Evolutionary conservation across 2,797 vertebrate species (phyloP).

Genomic region (Eutrigla gurnardus): DNA sequence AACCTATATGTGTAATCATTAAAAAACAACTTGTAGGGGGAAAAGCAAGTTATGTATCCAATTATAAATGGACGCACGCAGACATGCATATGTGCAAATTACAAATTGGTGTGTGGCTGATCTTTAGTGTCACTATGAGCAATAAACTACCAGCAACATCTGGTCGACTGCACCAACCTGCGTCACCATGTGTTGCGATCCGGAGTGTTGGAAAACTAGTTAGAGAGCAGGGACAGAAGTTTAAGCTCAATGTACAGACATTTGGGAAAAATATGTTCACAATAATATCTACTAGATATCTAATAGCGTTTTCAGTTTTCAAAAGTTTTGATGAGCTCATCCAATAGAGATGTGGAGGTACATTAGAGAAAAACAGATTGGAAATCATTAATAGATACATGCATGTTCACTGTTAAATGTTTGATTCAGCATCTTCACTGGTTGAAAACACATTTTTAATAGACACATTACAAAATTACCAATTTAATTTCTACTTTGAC

Average conservation of each 20-base stretch:
- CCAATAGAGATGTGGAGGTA: background rate
- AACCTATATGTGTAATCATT: background rate
- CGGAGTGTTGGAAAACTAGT: background rate
- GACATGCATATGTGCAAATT: background rate
- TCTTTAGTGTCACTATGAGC: background rate
- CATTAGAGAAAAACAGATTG: background rate
- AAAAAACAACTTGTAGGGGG: background rate
- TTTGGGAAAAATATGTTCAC: background rate
- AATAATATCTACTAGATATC: background rate
- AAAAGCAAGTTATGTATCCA: no score
- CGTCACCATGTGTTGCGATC: background rate
- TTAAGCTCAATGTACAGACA: background rate
- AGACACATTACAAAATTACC: background rate
- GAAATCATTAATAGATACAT: background rate
- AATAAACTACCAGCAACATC: background rate
- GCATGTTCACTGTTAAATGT: background rate
- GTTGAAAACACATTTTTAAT: background rate
- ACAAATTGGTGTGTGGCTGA: background rate
- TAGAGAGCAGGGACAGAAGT: no score
- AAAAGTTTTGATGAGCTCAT: background rate
- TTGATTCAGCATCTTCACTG: background rate
- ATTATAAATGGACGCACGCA: background rate
- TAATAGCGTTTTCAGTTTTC: background rate
- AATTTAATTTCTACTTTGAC: constrained; percentile 10
- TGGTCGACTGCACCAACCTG: background rate